Evolutionary conservation across 2,797 vertebrate species (phyloP).

Genomic region (Notamacropus eugenii): DNA sequence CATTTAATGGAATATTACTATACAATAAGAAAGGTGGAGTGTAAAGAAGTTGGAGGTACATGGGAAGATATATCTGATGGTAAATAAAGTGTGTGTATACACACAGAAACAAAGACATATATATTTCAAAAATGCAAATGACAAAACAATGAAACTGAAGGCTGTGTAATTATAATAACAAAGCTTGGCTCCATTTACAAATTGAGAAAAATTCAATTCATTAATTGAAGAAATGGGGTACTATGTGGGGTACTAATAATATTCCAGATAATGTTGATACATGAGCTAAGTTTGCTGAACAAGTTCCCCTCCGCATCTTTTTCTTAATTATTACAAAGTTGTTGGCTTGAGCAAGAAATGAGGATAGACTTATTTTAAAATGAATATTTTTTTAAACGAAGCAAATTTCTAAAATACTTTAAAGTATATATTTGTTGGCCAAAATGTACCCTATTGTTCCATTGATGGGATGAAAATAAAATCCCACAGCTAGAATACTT

Average conservation of each 20-base stretch:
- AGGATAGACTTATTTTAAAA: background rate
- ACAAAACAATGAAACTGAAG: background rate
- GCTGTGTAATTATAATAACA: background rate
- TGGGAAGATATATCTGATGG: background rate
- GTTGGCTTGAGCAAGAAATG: background rate
- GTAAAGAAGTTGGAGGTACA: background rate
- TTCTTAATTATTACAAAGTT: background rate
- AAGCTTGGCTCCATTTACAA: background rate
- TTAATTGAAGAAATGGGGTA: background rate
- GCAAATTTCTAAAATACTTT: background rate
- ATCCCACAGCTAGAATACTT: background rate
- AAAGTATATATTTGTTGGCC: background rate
- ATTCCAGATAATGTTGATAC: background rate
- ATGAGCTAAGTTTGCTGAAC: background rate
- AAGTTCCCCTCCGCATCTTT: background rate
- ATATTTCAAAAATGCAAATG: background rate
- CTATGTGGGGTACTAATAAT: background rate
- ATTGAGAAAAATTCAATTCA: background rate
- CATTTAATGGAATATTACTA: background rate
- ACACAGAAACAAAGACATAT: background rate
- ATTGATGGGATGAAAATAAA: background rate
- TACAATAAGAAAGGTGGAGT: background rate
- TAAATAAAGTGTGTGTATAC: background rate
- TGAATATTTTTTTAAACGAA: background rate
- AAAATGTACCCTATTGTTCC: background rate